These are phyloP conservation scores for Parascotia fuliginaria DNA, from an alignment of 2,888 invertebrate genomes.

Conservation along the genomic window DNA sequence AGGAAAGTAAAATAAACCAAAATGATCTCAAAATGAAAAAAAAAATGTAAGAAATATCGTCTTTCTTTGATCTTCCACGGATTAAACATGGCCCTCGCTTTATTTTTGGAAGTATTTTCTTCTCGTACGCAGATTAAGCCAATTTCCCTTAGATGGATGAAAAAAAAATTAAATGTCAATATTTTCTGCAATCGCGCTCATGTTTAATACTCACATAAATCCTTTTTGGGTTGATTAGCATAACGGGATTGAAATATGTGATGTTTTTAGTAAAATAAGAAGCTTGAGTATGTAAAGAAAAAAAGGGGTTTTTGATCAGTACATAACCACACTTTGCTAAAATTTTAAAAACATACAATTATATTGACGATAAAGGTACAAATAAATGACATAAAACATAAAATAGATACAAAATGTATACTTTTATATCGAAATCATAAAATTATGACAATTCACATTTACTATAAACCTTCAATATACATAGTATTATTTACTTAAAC, in stretches of 20 bases:
- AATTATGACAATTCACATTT: background rate
- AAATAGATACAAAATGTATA: background rate
- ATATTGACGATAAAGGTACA: too few species aligned
- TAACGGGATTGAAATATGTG: background rate
- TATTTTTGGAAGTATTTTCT: conserved; percentile 24
- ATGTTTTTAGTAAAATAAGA: background rate
- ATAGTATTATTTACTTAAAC: conserved; percentile 31
- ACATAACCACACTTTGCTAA: too few species aligned
- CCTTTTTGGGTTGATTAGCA: conserved; percentile 20
- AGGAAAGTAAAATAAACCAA: conserved; percentile 22
- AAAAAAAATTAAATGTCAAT: conserved; percentile 25
- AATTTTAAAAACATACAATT: too few species aligned
- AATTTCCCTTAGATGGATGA: conserved; percentile 23
- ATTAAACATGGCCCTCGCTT: conserved; percentile 33
- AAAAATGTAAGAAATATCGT: conserved; percentile 35
- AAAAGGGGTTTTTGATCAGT: too few species aligned
- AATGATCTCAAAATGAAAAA: conserved; percentile 34
- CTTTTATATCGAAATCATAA: background rate
- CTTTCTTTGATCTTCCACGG: conserved; percentile 45
- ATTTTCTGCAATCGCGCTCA: conserved; percentile 13
- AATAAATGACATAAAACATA: background rate
- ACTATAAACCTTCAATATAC: too few species aligned
- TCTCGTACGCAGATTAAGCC: conserved; percentile 35
- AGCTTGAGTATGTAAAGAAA: too few species aligned
- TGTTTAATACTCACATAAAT: conserved; percentile 9